Conservation (phyloP, 1,140 invertebrate species). For the Brachionus plicatilis region DNA sequence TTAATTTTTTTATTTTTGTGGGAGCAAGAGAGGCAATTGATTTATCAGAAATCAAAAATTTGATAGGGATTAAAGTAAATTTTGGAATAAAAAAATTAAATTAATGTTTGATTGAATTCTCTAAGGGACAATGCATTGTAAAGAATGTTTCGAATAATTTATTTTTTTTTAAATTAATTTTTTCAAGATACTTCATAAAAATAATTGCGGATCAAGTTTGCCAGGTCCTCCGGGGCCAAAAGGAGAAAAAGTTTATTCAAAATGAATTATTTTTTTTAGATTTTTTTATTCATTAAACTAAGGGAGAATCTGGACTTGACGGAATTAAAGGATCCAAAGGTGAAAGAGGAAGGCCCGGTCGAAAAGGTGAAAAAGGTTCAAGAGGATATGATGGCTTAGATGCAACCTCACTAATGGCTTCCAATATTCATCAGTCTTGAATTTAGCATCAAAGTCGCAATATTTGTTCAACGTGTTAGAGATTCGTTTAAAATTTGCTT, state of each 20-base stretch:
- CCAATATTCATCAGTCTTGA: neutral
- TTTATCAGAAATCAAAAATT: neutral
- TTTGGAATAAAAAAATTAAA: neutral
- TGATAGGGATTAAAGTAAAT: neutral
- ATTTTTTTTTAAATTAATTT: neutral
- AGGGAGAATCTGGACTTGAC: neutral
- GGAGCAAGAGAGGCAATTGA: neutral
- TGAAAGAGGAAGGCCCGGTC: neutral
- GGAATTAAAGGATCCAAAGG: neutral
- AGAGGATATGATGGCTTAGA: slow-evolving; percentile 20
- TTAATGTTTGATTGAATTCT: neutral
- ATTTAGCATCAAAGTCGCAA: neutral
- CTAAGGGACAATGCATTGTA: neutral
- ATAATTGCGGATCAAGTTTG: neutral
- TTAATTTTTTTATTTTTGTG: too few species aligned
- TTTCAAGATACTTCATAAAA: neutral
- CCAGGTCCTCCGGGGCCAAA: slow-evolving; percentile 21
- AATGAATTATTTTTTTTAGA: neutral
- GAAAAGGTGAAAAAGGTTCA: slow-evolving; percentile 23
- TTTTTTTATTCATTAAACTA: neutral
- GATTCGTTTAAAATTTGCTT: neutral
- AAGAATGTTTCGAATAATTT: neutral
- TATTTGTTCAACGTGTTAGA: slow-evolving; percentile 26
- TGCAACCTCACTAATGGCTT: neutral
- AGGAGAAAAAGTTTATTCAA: neutral